Evolutionary conservation across 2,113 vertebrate species (phyloP).

Genomic region (Corydoras sp.): DNA sequence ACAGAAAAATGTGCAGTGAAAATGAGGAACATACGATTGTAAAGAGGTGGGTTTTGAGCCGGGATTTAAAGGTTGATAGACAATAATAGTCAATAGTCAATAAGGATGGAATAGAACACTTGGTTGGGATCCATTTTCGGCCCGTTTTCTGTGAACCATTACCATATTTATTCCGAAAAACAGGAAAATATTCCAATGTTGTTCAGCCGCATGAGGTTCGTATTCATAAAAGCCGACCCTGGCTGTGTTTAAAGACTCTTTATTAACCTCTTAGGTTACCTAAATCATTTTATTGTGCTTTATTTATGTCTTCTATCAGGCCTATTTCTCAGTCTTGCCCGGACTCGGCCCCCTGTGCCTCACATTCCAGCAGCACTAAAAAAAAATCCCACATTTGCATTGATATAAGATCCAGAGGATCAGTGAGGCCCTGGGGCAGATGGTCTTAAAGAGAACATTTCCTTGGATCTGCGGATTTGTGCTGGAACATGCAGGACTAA

Average conservation of each 20-base stretch:
- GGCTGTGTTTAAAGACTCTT: too few species aligned
- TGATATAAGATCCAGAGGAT: slow-evolving; percentile 61
- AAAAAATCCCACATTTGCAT: slow-evolving; percentile 53
- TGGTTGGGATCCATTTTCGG: too few species aligned
- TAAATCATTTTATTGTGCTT: neutral
- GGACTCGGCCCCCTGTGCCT: slow-evolving; percentile 28
- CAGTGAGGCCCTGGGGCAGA: slow-evolving; percentile 53
- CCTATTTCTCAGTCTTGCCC: slow-evolving; percentile 10
- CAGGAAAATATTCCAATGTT: neutral
- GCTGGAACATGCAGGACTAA: slow-evolving; percentile 63
- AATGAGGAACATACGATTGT: too few species aligned
- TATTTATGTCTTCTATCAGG: slow-evolving; percentile 18
- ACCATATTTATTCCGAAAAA: neutral
- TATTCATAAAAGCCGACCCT: too few species aligned
- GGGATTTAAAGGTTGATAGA: too few species aligned
- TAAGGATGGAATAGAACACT: too few species aligned
- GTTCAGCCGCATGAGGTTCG: too few species aligned
- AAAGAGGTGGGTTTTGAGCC: too few species aligned
- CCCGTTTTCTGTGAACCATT: too few species aligned
- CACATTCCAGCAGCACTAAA: slow-evolving; percentile 51
- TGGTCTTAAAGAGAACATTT: slow-evolving; percentile 42
- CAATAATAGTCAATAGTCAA: too few species aligned
- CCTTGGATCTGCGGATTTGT: slow-evolving; percentile 58
- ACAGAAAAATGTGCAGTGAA: too few species aligned
- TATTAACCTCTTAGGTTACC: neutral